These are phyloP conservation scores for Pachyrhynchus sulphureomaculatus DNA, from an alignment of 1,140 invertebrate genomes.

Conservation along the genomic window DNA sequence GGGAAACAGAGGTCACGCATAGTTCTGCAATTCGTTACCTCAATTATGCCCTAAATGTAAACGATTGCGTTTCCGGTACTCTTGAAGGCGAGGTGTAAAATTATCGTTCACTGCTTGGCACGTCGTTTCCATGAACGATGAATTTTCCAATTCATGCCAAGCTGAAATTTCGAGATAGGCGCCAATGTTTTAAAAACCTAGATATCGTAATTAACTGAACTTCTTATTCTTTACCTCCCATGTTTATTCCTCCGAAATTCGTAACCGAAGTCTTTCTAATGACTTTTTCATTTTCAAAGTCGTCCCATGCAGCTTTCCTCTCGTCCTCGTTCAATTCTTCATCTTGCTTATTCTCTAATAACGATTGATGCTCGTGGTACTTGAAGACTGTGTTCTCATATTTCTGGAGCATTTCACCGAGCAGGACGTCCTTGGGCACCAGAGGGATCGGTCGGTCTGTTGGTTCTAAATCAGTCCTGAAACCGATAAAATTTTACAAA, in stretches of 20 bases:
- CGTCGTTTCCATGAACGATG: too few relatives aligned
- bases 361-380: constrained; percentile 81
- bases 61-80: too few relatives aligned
- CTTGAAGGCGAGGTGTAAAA: too few relatives aligned
- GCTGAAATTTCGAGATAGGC: too few relatives aligned
- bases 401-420: constrained; percentile 70
- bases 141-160: too few relatives aligned
- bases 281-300: constrained; percentile 83
- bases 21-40: too few relatives aligned
- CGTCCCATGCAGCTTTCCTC: constrained; percentile 90
- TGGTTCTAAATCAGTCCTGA: constrained; percentile 37
- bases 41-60: too few relatives aligned
- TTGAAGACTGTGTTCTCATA: constrained; percentile 66
- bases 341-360: constrained; percentile 82
- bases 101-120: too few relatives aligned
- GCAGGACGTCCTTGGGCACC: constrained; percentile 67
- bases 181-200: too few relatives aligned
- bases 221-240: not conserved
- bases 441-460: constrained; percentile 54
- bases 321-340: constrained; percentile 92
- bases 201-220: too few relatives aligned
- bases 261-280: constrained; percentile 26
- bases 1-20: too few relatives aligned
- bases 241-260: constrained; percentile 3
- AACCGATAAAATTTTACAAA: too few relatives aligned